Percentiles rank a stretch among this genome's conserved stretches.
These are phyloP conservation scores for Idris sp. DNA, from an alignment of 1,140 invertebrate species.

Conservation along the genomic window DNA sequence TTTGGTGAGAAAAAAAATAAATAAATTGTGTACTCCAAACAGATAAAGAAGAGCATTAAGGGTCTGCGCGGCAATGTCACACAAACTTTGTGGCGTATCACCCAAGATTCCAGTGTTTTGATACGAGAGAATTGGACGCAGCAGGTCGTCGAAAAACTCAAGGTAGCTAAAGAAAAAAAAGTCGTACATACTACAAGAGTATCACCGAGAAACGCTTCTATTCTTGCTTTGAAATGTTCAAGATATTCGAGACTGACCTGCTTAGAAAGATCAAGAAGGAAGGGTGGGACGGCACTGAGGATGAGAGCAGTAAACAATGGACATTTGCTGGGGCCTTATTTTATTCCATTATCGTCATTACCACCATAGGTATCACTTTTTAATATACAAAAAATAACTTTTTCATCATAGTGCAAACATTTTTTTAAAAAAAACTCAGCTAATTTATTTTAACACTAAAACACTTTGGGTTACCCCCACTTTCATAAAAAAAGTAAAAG, in stretches of 20 bases:
- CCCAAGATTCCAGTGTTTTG: slow-evolving; percentile 81
- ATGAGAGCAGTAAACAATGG: slow-evolving; percentile 87
- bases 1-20: slow-evolving; percentile 39
- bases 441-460: not conserved
- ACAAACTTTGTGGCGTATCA: slow-evolving; percentile 88
- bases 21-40: slow-evolving; percentile 59
- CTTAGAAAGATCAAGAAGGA: slow-evolving; percentile 90
- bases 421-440: no score
- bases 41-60: slow-evolving; percentile 89
- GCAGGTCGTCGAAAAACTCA: slow-evolving; percentile 80
- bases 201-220: slow-evolving; percentile 35
- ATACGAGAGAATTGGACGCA: slow-evolving; percentile 86
- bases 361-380: slow-evolving; percentile 91
- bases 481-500: no score
- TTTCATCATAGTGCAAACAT: no score
- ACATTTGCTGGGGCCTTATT: slow-evolving; percentile 94
- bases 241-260: slow-evolving; percentile 89
- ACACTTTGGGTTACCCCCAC: no score
- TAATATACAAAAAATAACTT: no score
- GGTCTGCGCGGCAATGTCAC: slow-evolving; percentile 86
- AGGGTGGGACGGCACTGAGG: slow-evolving; percentile 95
- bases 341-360: slow-evolving; percentile 98
- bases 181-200: slow-evolving; percentile 55
- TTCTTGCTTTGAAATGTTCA: slow-evolving; percentile 49
- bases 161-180: slow-evolving; percentile 72